A percentile compares a stretch with the other conserved stretches of the same genome.
Evolutionary conservation across 2,113 vertebrate genomes (phyloP).

Genomic region (Madoqua kirkii): DNA sequence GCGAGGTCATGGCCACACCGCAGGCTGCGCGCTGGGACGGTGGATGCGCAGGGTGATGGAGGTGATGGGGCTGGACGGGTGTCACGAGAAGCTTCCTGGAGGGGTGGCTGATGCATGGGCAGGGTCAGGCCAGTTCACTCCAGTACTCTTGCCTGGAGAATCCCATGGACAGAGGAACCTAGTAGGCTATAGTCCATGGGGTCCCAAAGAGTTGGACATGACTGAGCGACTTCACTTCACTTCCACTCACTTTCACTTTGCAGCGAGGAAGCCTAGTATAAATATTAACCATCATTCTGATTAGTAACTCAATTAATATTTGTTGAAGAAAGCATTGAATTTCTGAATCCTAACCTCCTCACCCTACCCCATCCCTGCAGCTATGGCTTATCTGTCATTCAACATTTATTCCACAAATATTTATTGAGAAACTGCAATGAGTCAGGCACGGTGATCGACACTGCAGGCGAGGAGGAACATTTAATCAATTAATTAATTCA

Average conservation of each 20-base stretch:
- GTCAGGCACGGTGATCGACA: constrained; percentile 34
- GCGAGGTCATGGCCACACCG: background rate
- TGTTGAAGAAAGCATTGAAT: constrained; percentile 38
- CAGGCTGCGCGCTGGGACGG: background rate
- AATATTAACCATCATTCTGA: constrained; percentile 44
- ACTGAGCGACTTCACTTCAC: background rate
- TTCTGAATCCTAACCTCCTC: constrained; percentile 23
- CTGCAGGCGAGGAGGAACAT: constrained; percentile 16
- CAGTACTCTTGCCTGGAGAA: background rate
- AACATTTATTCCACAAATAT: constrained; percentile 64
- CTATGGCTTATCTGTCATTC: constrained; percentile 31
- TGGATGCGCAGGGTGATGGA: background rate
- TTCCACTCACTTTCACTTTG: background rate
- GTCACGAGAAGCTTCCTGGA: background rate
- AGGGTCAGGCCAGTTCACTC: background rate
- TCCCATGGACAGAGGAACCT: background rate
- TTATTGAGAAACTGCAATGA: constrained; percentile 41
- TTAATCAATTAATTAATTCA: constrained; percentile 49
- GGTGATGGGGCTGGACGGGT: background rate
- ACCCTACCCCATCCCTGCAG: background rate
- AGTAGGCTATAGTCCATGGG: background rate
- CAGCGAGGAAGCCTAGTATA: constrained; percentile 15
- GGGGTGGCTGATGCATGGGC: background rate
- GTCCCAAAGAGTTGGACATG: background rate
- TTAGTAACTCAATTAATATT: constrained; percentile 59